These are phyloP conservation scores for Germaria angustata DNA, from an alignment of 2,888 invertebrate species.

Conservation along the genomic window DNA sequence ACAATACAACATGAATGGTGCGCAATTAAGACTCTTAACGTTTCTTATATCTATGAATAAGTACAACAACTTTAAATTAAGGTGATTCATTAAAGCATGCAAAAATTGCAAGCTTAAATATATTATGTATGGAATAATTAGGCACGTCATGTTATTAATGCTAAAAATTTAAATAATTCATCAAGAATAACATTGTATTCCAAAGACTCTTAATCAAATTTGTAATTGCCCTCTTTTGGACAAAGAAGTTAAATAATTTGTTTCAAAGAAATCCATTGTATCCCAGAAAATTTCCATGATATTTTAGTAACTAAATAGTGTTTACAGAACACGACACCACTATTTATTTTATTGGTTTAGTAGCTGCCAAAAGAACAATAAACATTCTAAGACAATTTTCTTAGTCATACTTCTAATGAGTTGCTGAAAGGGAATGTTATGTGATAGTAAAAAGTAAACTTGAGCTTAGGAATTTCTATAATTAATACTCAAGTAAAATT, in stretches of 20 bases:
- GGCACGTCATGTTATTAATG: no score
- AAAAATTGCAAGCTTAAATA: neutral
- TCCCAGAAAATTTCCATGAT: no score
- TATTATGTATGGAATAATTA: neutral
- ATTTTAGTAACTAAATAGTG: no score
- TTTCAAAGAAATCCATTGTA: no score
- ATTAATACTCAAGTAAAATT: neutral
- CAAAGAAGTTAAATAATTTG: neutral
- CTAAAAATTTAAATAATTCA: no score
- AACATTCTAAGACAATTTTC: neutral
- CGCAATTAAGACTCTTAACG: conserved; percentile 23
- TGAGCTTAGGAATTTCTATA: conserved; percentile 12
- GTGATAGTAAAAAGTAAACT: neutral
- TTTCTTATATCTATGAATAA: neutral
- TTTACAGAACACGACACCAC: neutral
- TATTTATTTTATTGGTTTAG: neutral
- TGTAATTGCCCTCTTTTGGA: neutral
- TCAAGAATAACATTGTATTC: no score
- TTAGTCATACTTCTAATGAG: conserved; percentile 19
- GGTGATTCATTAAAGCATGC: conserved; percentile 15
- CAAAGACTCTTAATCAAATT: no score
- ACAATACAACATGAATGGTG: conserved; percentile 25
- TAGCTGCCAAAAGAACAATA: neutral
- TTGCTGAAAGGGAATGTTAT: neutral
- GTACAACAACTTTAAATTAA: conserved; percentile 11